Evolutionary conservation across 1,140 invertebrate species (phyloP).

Genomic region (Temnothorax nylanderi): DNA sequence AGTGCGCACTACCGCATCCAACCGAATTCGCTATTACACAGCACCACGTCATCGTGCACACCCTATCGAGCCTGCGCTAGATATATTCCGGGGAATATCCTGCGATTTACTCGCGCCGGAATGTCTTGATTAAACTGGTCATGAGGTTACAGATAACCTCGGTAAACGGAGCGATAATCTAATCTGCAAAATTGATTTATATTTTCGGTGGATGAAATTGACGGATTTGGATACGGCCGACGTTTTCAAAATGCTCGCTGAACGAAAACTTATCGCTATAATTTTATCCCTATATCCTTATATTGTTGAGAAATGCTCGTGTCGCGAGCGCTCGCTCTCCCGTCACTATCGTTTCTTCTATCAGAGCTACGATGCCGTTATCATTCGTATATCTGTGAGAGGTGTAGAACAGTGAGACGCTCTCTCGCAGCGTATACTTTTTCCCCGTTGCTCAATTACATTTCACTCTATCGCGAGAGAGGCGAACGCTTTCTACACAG

Average conservation of each 20-base stretch:
- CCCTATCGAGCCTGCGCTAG: slow-evolving; percentile 31
- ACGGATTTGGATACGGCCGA: background rate
- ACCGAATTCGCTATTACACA: slow-evolving; percentile 29
- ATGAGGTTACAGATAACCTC: slow-evolving; percentile 41
- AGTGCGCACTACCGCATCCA: slow-evolving; percentile 17
- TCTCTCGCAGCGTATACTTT: slow-evolving; percentile 32
- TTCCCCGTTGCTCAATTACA: slow-evolving; percentile 54
- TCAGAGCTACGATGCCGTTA: slow-evolving; percentile 12
- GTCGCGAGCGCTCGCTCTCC: background rate
- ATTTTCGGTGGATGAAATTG: background rate
- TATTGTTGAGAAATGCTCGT: background rate
- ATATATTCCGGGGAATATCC: slow-evolving; percentile 54
- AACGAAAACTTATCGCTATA: background rate
- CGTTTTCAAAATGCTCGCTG: background rate
- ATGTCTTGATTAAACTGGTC: slow-evolving; percentile 52
- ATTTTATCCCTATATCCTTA: background rate
- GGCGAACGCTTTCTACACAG: slow-evolving; percentile 46
- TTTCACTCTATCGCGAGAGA: slow-evolving; percentile 58
- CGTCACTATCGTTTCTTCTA: slow-evolving; percentile 16
- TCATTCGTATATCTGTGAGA: slow-evolving; percentile 45
- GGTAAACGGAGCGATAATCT: slow-evolving; percentile 31
- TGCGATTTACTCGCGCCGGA: slow-evolving; percentile 46
- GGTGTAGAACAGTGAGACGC: slow-evolving; percentile 23
- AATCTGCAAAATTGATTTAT: slow-evolving; percentile 27
- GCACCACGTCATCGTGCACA: slow-evolving; percentile 39